A percentile compares a stretch with the other conserved stretches of the same genome.
Conservation (phyloP, 2,888 invertebrate species). For the Torymus aiolomorphi region DNA sequence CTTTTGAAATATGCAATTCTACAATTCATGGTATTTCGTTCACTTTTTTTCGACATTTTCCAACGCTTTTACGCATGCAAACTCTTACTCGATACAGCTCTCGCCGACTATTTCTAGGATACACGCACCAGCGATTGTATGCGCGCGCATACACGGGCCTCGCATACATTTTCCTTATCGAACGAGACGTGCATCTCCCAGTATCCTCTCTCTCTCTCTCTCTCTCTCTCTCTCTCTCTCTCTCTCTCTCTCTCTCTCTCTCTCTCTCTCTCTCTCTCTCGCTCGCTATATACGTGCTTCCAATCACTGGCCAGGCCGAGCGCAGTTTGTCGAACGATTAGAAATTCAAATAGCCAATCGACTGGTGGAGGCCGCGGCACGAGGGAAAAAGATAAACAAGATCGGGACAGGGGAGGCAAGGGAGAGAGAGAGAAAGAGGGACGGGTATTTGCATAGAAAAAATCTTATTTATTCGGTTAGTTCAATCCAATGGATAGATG, state of each 20-base stretch:
- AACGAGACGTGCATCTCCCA: conserved; percentile 2
- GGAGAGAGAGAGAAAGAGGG: conserved; percentile 3
- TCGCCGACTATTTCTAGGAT: too few species aligned
- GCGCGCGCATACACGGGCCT: too few species aligned
- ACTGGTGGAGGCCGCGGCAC: background rate
- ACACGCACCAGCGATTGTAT: too few species aligned
- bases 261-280: too few species aligned
- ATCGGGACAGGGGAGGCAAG: background rate
- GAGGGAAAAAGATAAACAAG: background rate
- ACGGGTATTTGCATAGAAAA: conserved; percentile 17
- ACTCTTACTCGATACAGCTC: too few species aligned
- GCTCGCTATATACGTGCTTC: background rate
- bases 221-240: too few species aligned
- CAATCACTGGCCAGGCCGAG: conserved; percentile 17
- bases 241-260: too few species aligned
- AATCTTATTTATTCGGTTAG: conserved; percentile 16
- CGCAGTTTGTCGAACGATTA: conserved; percentile 37
- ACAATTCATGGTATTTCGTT: background rate
- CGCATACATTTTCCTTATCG: background rate
- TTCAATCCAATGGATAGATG: background rate
- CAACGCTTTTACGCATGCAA: too few species aligned
- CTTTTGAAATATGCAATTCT: background rate
- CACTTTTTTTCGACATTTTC: background rate
- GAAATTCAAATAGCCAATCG: conserved; percentile 50
- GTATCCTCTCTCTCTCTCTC: too few species aligned